Percentiles rank a stretch among this genome's conserved stretches.
phyloP scores from a whole-genome alignment of 2,113 vertebrate species.

The Ochotona curzoniae region DNA sequence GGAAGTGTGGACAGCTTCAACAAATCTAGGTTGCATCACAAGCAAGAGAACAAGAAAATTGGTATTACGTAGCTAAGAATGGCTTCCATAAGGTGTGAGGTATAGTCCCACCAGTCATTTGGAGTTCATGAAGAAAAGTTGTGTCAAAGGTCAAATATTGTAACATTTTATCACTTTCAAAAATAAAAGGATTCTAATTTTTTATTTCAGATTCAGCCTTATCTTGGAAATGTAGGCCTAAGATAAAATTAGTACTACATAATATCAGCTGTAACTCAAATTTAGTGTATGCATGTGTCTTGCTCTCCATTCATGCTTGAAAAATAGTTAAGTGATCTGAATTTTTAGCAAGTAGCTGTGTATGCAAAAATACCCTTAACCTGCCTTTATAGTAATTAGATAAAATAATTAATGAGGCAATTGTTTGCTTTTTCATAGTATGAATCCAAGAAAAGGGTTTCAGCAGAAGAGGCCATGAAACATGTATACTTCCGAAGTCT shows the following conservation, averaged over 20 bases:
- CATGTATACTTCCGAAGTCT: conserved; percentile 97
- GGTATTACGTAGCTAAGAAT: background rate
- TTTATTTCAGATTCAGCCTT: conserved; percentile 59
- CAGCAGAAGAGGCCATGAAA: conserved; percentile 98
- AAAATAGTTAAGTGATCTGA: conserved; percentile 38
- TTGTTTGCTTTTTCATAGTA: conserved; percentile 87
- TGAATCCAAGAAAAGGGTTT: conserved; percentile 98
- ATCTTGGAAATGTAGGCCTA: conserved; percentile 41
- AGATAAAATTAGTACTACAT: background rate
- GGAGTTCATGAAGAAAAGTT: conserved; percentile 39
- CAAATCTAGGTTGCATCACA: conserved; percentile 6
- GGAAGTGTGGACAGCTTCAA: background rate
- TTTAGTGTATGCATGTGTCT: background rate
- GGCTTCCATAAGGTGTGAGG: background rate
- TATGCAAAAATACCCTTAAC: background rate
- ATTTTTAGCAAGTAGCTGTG: background rate
- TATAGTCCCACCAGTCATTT: background rate
- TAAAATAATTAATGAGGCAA: conserved; percentile 42
- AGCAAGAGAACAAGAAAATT: background rate
- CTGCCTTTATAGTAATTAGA: conserved; percentile 10
- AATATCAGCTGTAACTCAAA: conserved; percentile 12
- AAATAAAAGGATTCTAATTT: conserved; percentile 53
- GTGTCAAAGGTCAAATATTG: conserved; percentile 44
- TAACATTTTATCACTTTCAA: conserved; percentile 42
- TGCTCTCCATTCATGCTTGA: conserved; percentile 11